phyloP scores from a whole-genome alignment of 2,113 vertebrate genomes.

The Tragelaphus scriptus region DNA sequence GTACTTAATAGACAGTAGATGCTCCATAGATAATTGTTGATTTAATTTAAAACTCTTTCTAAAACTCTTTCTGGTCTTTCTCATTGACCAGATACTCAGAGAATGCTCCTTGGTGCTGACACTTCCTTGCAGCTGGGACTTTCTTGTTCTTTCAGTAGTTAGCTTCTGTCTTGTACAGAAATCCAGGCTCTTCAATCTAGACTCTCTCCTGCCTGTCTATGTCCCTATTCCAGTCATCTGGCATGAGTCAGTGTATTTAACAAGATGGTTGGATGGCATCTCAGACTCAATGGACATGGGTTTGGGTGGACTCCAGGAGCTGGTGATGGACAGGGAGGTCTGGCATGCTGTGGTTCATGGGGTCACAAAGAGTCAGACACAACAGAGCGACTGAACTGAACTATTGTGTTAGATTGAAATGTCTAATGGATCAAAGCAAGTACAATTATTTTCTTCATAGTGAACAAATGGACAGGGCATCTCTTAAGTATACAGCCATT shows the following conservation, averaged over 20 bases:
- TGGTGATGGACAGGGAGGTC: neutral
- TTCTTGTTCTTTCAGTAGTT: neutral
- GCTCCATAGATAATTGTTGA: neutral
- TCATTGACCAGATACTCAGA: neutral
- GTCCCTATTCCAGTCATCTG: neutral
- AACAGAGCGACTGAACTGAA: neutral
- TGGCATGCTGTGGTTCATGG: fast-evolving
- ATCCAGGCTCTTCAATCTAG: neutral
- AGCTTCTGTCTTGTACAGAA: neutral
- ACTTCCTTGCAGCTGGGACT: neutral
- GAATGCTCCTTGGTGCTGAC: neutral
- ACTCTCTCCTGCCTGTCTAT: neutral
- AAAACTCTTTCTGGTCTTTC: neutral
- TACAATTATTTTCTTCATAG: neutral
- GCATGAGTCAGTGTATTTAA: neutral
- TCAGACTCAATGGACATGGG: neutral
- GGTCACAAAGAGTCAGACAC: neutral
- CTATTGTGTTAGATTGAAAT: neutral
- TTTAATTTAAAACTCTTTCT: neutral
- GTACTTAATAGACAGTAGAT: neutral
- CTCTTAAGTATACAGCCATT: neutral
- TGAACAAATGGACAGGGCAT: neutral
- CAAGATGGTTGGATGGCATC: neutral
- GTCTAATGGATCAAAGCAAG: neutral
- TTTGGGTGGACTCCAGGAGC: neutral